A percentile compares a stretch with the other conserved stretches of the same genome.
Conservation (phyloP, 2,113 vertebrate species). For the Condylura cristata region DNA sequence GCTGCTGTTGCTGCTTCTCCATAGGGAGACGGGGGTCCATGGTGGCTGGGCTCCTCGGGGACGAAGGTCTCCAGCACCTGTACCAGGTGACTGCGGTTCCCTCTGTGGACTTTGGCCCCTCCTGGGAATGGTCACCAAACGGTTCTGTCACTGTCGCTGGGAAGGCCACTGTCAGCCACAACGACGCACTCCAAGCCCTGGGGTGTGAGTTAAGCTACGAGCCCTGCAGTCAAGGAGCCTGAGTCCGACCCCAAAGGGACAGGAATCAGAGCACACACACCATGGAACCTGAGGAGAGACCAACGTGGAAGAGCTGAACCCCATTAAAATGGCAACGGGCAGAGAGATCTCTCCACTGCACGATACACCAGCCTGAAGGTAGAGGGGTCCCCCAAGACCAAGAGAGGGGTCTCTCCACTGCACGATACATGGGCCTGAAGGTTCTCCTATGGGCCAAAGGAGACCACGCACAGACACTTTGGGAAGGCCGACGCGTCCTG, state of each 20-base stretch:
- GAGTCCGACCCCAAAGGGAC: neutral
- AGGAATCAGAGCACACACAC: accelerated
- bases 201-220: neutral
- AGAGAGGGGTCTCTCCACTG: too few species aligned
- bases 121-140: neutral
- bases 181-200: neutral
- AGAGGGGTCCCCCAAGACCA: too few species aligned
- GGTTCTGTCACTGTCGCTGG: neutral
- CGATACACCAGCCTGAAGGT: neutral
- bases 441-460: neutral
- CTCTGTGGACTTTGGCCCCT: neutral
- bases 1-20: neutral
- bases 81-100: accelerated
- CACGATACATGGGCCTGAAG: too few species aligned
- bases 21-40: neutral
- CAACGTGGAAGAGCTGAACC: accelerated
- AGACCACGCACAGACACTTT: accelerated
- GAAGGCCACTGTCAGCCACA: neutral
- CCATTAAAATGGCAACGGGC: too few species aligned
- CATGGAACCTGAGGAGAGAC: neutral
- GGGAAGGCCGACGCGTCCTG: neutral
- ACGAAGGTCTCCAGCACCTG: neutral
- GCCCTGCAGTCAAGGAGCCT: neutral
- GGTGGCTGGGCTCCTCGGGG: neutral
- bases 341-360: neutral